Conservation (phyloP, 1,140 invertebrate species). For the Cotesia typhae region DNA sequence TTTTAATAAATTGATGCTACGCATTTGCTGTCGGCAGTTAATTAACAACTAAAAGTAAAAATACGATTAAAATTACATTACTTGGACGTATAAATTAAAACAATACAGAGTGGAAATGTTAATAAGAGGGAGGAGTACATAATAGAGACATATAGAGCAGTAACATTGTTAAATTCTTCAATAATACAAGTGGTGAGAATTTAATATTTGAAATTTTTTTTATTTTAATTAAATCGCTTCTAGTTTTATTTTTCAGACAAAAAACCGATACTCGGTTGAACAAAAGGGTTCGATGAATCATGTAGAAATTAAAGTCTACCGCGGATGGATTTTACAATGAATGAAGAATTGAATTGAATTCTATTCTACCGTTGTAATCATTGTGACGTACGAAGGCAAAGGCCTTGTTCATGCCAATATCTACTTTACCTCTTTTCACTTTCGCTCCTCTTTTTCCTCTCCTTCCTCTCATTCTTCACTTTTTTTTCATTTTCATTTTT, state of each 20-base stretch:
- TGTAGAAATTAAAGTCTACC: conserved; percentile 25
- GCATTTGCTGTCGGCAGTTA: no score
- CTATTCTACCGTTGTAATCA: conserved; percentile 20
- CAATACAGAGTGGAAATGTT: no score
- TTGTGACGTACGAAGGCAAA: conserved; percentile 22
- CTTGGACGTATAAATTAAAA: no score
- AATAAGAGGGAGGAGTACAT: no score
- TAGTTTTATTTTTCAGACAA: background rate
- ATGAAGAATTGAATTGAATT: conserved; percentile 28
- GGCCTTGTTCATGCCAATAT: conserved; percentile 15
- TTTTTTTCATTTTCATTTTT: no score
- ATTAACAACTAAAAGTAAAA: no score
- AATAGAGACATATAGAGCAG: no score
- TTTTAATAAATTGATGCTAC: no score
- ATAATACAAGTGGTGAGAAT: background rate
- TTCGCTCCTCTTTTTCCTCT: background rate
- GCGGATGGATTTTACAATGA: conserved; percentile 21
- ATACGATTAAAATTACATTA: no score
- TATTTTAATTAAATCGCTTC: background rate
- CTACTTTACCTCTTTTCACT: background rate
- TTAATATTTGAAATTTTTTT: background rate
- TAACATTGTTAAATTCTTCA: background rate
- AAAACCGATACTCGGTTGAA: conserved; percentile 18
- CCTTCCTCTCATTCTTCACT: background rate
- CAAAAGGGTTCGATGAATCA: conserved; percentile 20